Percentiles rank a stretch among this genome's conserved stretches.
These are phyloP conservation scores for Blera fallax DNA, from an alignment of 2,888 invertebrate genomes.

Conservation along the genomic window DNA sequence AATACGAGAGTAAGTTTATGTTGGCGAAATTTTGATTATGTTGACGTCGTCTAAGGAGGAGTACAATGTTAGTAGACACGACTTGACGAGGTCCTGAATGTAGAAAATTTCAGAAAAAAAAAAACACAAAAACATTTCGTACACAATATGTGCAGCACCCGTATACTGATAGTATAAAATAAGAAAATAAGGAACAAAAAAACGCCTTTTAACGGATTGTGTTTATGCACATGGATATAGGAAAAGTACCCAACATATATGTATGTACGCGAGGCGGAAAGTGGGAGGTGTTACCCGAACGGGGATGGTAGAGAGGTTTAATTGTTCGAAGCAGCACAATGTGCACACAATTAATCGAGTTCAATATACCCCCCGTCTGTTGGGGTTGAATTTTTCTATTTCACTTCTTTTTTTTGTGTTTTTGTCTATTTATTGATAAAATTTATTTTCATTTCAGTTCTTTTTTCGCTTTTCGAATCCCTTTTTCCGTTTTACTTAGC, in stretches of 20 bases:
- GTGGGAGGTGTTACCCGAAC: too few species aligned
- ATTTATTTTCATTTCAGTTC: neutral
- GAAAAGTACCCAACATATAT: neutral
- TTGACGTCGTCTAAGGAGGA: neutral
- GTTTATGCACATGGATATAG: slow-evolving; percentile 25
- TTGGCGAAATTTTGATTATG: neutral
- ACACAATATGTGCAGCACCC: slow-evolving; percentile 17
- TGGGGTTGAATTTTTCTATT: neutral
- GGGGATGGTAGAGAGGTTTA: neutral
- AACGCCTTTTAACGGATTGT: neutral
- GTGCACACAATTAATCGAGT: slow-evolving; percentile 21
- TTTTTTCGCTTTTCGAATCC: neutral
- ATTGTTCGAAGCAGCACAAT: neutral
- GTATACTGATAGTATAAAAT: too few species aligned
- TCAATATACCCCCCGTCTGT: neutral
- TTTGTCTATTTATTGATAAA: neutral
- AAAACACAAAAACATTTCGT: neutral
- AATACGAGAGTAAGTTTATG: slow-evolving; percentile 1
- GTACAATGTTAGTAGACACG: too few species aligned
- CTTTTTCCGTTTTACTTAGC: neutral
- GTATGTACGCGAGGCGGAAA: neutral
- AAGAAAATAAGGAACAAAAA: too few species aligned
- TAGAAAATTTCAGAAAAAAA: neutral
- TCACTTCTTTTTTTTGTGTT: neutral
- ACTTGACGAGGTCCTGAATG: too few species aligned